Conservation (phyloP, 2,113 vertebrate species). For the Hemibates koningsi region DNA sequence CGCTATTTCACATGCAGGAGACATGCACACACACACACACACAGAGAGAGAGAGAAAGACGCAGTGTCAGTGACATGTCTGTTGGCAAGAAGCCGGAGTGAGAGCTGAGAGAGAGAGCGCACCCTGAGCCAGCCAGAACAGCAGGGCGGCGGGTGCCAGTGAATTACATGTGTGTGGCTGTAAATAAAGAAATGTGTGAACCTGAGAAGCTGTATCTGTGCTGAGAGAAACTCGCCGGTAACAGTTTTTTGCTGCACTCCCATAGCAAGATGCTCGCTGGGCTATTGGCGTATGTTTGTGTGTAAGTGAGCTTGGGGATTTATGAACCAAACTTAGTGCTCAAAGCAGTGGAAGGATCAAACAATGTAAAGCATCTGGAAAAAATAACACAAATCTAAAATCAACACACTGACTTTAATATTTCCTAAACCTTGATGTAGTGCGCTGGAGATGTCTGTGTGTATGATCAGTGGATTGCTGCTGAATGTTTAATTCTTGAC, state of each 20-base stretch:
- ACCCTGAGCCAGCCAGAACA: not conserved
- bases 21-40: too few species aligned
- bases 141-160: not conserved
- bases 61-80: not conserved
- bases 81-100: not conserved
- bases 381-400: not conserved
- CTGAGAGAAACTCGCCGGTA: not conserved
- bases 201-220: not conserved
- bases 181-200: not conserved
- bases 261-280: not conserved
- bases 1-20: not conserved
- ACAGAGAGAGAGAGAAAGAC: not conserved
- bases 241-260: not conserved
- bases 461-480: not conserved
- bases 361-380: not conserved
- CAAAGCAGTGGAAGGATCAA: not conserved
- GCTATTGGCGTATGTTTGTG: not conserved
- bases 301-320: not conserved
- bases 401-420: not conserved
- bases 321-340: not conserved
- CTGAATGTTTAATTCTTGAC: not conserved
- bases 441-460: not conserved
- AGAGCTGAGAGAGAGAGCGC: not conserved
- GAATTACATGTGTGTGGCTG: not conserved
- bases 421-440: not conserved